Conservation (phyloP, 92 coral and sea anemone species). For the Epizoanthus scotinus region DNA sequence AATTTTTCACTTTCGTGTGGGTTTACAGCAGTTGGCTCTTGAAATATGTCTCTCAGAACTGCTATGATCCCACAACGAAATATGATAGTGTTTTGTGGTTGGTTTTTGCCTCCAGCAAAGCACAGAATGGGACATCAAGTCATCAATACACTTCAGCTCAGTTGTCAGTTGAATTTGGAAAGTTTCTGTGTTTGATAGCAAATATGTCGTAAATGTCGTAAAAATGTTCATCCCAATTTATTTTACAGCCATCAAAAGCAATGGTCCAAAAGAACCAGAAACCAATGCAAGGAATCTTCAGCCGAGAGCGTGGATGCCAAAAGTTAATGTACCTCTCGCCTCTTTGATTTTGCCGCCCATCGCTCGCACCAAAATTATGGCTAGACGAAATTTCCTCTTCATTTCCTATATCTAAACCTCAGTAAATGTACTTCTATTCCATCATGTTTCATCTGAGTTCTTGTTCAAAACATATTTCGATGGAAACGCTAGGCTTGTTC, state of each 20-base stretch:
- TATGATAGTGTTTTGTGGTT: constrained; percentile 7
- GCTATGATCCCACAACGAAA: constrained; percentile 23
- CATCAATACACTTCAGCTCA: background rate
- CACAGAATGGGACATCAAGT: background rate
- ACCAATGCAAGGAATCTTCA: background rate
- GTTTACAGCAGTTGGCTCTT: constrained; percentile 1
- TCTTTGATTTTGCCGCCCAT: constrained; percentile 40
- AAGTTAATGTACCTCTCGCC: constrained; percentile 7
- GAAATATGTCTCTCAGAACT: constrained; percentile 19
- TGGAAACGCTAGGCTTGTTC: background rate
- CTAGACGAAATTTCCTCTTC: background rate
- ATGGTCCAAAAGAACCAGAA: background rate
- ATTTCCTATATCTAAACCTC: background rate
- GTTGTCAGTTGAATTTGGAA: constrained; percentile 5
- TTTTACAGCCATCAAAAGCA: background rate
- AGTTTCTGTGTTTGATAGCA: background rate
- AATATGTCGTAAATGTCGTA: background rate
- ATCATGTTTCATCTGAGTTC: background rate
- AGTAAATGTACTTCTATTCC: background rate
- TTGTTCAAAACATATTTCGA: background rate
- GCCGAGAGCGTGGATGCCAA: constrained; percentile 5
- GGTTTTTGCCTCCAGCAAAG: constrained; percentile 30
- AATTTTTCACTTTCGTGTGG: background rate
- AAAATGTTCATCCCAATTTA: background rate
- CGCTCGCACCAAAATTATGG: background rate